Evolutionary conservation across 2,888 invertebrate species (phyloP).

Genomic region (Drosophila bunnanda): DNA sequence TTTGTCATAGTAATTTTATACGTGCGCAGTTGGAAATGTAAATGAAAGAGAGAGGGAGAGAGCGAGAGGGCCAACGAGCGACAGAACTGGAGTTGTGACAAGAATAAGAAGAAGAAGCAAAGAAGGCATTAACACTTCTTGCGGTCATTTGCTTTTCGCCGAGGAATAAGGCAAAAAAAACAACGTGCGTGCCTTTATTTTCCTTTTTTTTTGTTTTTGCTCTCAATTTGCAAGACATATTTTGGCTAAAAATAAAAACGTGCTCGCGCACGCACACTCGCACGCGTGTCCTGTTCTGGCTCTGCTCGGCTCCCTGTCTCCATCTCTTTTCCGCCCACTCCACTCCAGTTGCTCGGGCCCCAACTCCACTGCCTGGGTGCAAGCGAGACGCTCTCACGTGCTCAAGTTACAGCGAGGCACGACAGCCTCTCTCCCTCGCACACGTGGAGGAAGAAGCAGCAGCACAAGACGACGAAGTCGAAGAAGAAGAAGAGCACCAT

Average conservation of each 20-base stretch:
- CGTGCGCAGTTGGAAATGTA: constrained; percentile 74
- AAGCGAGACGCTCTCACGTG: constrained; percentile 69
- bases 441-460: constrained; percentile 36
- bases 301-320: constrained; percentile 29
- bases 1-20: constrained; percentile 48
- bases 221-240: constrained; percentile 69
- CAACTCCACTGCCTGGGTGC: constrained; percentile 40
- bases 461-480: constrained; percentile 31
- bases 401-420: constrained; percentile 62
- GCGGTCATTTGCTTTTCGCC: constrained; percentile 68
- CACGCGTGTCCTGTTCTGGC: constrained; percentile 25
- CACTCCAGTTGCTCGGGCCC: constrained; percentile 31
- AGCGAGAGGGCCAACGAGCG: constrained; percentile 8
- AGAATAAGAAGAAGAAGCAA: constrained; percentile 36
- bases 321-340: constrained; percentile 34
- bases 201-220: constrained; percentile 35
- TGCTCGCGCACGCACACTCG: constrained; percentile 23
- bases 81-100: constrained; percentile 27
- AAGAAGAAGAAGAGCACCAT: constrained; percentile 44
- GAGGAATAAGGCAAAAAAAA: background rate
- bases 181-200: constrained; percentile 44
- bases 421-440: constrained; percentile 9
- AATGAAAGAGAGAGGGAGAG: constrained; percentile 46
- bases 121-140: constrained; percentile 59
- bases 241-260: constrained; percentile 73